These are phyloP conservation scores for Acestrorhynchus altus DNA, from an alignment of 2,797 vertebrate species.

Conservation along the genomic window DNA sequence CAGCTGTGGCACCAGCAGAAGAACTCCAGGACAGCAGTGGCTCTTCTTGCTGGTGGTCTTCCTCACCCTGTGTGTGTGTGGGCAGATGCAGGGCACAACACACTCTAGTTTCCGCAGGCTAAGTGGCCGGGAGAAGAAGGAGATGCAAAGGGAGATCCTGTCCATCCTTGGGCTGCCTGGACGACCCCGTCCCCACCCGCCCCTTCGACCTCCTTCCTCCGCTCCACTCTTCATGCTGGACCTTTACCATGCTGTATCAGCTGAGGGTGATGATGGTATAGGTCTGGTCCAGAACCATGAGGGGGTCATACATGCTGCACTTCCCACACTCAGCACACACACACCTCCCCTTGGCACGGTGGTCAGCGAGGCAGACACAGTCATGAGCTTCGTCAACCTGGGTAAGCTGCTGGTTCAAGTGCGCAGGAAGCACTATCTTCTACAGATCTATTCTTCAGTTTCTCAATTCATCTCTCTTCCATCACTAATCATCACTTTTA, in stretches of 20 bases:
- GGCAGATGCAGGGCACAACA: conserved; percentile 77
- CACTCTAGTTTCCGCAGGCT: conserved; percentile 84
- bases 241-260: conserved; percentile 90
- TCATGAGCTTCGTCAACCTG: conserved; percentile 97
- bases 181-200: conserved; percentile 82
- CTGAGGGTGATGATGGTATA: conserved; percentile 76
- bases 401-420: conserved; percentile 79
- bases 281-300: conserved; percentile 65
- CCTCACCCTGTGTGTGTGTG: conserved; percentile 73
- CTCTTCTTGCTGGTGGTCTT: conserved; percentile 68
- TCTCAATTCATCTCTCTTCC: too few relatives aligned
- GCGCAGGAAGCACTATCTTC: background rate
- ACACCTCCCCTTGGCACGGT: conserved; percentile 80
- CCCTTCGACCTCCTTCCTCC: conserved; percentile 80
- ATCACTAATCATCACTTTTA: too few relatives aligned
- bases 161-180: conserved; percentile 89
- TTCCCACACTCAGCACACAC: conserved; percentile 84
- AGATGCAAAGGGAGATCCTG: conserved; percentile 94
- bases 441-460: background rate
- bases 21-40: conserved; percentile 52
- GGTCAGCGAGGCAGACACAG: conserved; percentile 89
- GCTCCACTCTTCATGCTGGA: conserved; percentile 96
- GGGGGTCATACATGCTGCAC: conserved; percentile 68
- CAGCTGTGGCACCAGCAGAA: conserved; percentile 3
- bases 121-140: conserved; percentile 87